Evolutionary conservation across 2,888 invertebrate genomes (phyloP).

Genomic region (Nipponacmea schrenckii): DNA sequence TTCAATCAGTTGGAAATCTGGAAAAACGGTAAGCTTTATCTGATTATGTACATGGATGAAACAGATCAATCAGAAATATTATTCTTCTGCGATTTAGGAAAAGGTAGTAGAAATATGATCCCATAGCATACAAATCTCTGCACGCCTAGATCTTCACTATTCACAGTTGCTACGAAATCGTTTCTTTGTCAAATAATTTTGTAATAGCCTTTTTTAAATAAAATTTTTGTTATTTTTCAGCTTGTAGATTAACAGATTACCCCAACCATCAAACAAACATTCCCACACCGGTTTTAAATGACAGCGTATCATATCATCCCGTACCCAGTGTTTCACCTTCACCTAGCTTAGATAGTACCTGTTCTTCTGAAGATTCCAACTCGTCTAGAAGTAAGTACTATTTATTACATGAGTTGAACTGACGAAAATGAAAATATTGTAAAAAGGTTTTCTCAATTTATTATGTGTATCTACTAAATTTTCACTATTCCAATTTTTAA

Average conservation of each 20-base stretch:
- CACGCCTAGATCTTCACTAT: no score
- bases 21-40: conserved; percentile 76
- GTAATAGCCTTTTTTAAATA: no score
- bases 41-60: background rate
- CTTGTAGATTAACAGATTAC: conserved; percentile 13
- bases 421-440: no score
- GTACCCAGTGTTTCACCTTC: conserved; percentile 20
- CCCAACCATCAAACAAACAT: conserved; percentile 11
- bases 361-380: background rate
- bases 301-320: conserved; percentile 1
- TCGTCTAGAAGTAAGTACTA: background rate
- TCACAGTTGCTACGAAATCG: no score
- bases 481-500: no score
- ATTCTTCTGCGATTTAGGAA: background rate
- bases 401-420: no score
- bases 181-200: no score
- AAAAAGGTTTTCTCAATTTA: no score
- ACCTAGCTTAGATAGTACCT: conserved; percentile 23
- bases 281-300: background rate
- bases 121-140: no score
- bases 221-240: conserved; percentile 7
- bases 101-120: no score
- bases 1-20: conserved; percentile 91
- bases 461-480: no score
- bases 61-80: background rate